Conservation (phyloP, 2,888 invertebrate species). For the Horisme vitalbata region DNA sequence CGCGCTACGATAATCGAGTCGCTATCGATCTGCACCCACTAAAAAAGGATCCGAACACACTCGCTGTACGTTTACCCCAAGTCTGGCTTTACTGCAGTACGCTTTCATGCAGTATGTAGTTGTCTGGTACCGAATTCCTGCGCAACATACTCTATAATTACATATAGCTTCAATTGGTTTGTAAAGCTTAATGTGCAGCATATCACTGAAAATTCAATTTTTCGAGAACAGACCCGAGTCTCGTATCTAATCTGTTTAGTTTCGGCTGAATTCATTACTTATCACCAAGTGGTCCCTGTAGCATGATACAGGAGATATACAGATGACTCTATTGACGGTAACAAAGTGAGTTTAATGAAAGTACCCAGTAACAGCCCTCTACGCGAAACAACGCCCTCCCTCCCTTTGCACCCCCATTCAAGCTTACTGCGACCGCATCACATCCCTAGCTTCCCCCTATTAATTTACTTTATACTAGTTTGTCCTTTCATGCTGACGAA, state of each 20-base stretch:
- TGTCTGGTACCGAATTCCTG: constrained; percentile 6
- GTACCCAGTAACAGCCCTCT: constrained; percentile 59
- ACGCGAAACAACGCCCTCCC: constrained; percentile 67
- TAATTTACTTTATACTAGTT: constrained; percentile 36
- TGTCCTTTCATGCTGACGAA: constrained; percentile 36
- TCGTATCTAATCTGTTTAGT: background rate
- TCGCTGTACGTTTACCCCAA: constrained; percentile 2
- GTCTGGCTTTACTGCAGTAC: constrained; percentile 14
- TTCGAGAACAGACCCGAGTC: no score
- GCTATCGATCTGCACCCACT: constrained; percentile 26
- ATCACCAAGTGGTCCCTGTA: constrained; percentile 29
- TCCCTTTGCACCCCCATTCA: constrained; percentile 55
- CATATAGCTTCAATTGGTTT: no score
- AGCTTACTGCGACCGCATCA: constrained; percentile 61
- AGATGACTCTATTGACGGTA: constrained; percentile 42
- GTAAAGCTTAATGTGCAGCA: no score
- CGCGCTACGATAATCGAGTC: constrained; percentile 22
- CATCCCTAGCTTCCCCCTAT: constrained; percentile 58
- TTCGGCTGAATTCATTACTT: constrained; percentile 11
- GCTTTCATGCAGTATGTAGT: constrained; percentile 2
- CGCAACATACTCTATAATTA: no score
- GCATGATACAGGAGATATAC: constrained; percentile 23
- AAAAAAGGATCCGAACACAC: background rate
- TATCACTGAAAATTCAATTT: no score
- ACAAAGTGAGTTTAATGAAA: constrained; percentile 63